A percentile compares a stretch with the other conserved stretches of the same genome.
These are phyloP conservation scores for Caenorhabditis doughertyi DNA, from an alignment of 2,888 invertebrate genomes.

Conservation along the genomic window DNA sequence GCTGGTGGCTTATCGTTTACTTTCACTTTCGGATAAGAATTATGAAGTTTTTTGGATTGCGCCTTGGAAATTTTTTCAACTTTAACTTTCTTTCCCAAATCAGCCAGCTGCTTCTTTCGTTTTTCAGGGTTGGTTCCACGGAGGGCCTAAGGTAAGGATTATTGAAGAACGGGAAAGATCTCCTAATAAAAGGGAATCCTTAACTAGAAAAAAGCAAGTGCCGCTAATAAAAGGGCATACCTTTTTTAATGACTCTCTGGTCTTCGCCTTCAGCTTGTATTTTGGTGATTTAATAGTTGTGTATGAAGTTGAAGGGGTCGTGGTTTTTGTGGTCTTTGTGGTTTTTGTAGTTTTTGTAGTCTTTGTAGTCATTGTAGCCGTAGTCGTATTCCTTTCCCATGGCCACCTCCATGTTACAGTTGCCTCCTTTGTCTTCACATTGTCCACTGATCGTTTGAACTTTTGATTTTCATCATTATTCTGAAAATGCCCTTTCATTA, in stretches of 20 bases:
- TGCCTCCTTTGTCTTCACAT: background rate
- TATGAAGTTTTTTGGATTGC: slow-evolving; percentile 52
- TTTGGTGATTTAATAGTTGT: slow-evolving; percentile 17
- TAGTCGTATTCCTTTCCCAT: slow-evolving; percentile 2
- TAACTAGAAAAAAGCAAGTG: too few species aligned
- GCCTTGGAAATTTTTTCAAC: slow-evolving; percentile 38
- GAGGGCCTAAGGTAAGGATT: slow-evolving; percentile 33
- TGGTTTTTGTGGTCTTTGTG: too few species aligned
- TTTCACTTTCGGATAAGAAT: slow-evolving; percentile 57
- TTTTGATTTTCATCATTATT: background rate
- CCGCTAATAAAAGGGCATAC: too few species aligned
- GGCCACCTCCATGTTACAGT: slow-evolving; percentile 16
- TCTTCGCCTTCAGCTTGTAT: slow-evolving; percentile 14
- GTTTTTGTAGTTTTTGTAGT: too few species aligned
- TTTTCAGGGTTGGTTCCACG: slow-evolving; percentile 47
- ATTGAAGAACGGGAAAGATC: too few species aligned
- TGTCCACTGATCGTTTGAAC: slow-evolving; percentile 10
- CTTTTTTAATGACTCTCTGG: slow-evolving; percentile 34
- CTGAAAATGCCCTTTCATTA: too few species aligned
- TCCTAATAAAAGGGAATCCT: too few species aligned
- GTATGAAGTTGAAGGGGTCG: background rate
- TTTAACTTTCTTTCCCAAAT: slow-evolving; percentile 50
- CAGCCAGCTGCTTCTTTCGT: slow-evolving; percentile 53
- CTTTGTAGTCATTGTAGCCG: background rate
- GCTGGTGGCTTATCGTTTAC: slow-evolving; percentile 29